phyloP scores from a whole-genome alignment of 2,113 vertebrate species.

The Sardina pilchardus region DNA sequence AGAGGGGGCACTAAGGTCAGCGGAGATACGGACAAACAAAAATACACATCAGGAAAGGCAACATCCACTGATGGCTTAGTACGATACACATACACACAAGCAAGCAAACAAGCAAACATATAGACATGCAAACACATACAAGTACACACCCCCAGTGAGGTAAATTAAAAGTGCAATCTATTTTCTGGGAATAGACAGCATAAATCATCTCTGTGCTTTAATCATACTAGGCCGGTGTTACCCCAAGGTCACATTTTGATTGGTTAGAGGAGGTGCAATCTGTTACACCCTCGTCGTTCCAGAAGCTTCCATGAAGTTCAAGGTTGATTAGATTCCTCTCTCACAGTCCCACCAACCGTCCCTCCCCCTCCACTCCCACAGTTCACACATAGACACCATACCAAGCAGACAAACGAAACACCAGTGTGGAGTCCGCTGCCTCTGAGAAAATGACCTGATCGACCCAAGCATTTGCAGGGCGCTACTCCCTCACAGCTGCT shows the following conservation, averaged over 20 bases:
- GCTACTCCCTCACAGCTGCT: background rate
- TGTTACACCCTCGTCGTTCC: background rate
- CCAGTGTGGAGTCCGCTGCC: background rate
- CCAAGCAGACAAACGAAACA: conserved; percentile 7
- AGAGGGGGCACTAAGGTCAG: conserved; percentile 41
- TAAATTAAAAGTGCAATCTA: conserved; percentile 3
- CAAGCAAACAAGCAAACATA: background rate
- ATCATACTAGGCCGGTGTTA: background rate
- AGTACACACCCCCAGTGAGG: background rate
- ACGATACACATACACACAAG: background rate
- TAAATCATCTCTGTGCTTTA: conserved; percentile 7
- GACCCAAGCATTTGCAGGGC: background rate
- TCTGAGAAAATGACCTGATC: background rate
- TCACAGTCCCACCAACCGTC: background rate
- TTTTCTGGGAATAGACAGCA: background rate
- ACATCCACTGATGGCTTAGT: background rate
- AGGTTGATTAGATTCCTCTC: background rate
- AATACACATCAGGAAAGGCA: background rate
- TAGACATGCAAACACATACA: background rate
- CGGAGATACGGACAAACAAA: conserved; percentile 24
- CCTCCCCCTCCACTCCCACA: background rate
- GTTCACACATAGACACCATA: conserved; percentile 28
- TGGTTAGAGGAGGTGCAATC: background rate
- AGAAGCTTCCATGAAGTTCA: background rate
- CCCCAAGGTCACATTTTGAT: conserved; percentile 9